These are phyloP conservation scores for Boloria euphrosyne DNA, from an alignment of 2,888 invertebrate genomes.

Conservation along the genomic window DNA sequence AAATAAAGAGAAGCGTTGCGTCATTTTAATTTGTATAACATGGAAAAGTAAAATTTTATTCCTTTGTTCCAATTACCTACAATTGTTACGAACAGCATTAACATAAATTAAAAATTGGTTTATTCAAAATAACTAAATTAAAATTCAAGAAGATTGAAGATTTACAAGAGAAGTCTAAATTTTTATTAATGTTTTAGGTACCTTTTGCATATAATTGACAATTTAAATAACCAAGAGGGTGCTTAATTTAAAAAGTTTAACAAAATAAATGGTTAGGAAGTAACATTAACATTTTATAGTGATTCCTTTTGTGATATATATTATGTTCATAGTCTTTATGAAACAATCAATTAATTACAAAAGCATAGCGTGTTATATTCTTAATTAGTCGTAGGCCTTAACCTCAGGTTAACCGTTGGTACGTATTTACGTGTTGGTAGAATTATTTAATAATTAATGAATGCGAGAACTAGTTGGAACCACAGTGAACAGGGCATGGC, in stretches of 20 bases:
- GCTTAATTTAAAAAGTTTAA: too few species aligned
- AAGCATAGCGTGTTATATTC: slow-evolving; percentile 8
- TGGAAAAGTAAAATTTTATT: not conserved
- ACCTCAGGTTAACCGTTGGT: slow-evolving; percentile 24
- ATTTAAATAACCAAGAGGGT: too few species aligned
- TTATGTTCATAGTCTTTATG: not conserved
- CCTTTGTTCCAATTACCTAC: not conserved
- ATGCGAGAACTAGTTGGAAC: slow-evolving; percentile 15
- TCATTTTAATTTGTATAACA: slow-evolving; percentile 1
- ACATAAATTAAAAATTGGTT: not conserved
- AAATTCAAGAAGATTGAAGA: too few species aligned
- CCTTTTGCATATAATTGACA: too few species aligned
- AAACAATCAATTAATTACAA: not conserved
- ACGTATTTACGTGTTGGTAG: slow-evolving; percentile 5
- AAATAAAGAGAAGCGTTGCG: not conserved
- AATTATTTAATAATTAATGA: slow-evolving; percentile 32
- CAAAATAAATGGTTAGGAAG: too few species aligned
- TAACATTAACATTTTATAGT: too few species aligned
- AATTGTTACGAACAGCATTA: not conserved
- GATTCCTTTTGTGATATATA: too few species aligned
- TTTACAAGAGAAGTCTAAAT: too few species aligned
- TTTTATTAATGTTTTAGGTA: too few species aligned
- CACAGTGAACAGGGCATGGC: not conserved
- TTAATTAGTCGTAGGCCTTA: slow-evolving; percentile 24
- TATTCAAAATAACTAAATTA: not conserved